Evolutionary conservation across 2,797 vertebrate genomes (phyloP).

Genomic region (Premnoplex brunnescens): DNA sequence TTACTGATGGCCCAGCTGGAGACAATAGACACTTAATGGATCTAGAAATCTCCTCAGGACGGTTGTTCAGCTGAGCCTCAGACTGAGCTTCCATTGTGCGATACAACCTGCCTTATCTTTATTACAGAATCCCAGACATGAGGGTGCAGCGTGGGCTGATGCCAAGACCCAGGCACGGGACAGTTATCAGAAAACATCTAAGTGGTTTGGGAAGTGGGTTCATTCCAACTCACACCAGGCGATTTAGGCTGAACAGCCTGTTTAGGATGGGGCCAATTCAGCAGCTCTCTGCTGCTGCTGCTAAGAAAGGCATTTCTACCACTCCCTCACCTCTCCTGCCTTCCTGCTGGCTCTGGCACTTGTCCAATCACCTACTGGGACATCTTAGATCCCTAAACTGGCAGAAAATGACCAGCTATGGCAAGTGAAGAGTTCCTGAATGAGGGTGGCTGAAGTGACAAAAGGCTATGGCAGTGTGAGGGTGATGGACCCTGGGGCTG

Average conservation of each 20-base stretch:
- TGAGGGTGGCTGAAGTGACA: rapidly evolving
- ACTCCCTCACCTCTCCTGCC: not conserved
- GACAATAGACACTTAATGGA: not conserved
- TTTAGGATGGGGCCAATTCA: not conserved
- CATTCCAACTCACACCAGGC: not conserved
- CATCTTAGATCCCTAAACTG: not conserved
- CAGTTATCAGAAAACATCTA: constrained; percentile 48
- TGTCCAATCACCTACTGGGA: not conserved
- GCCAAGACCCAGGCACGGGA: constrained; percentile 3
- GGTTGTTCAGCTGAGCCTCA: not conserved
- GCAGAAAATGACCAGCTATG: not conserved
- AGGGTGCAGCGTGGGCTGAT: constrained; percentile 26
- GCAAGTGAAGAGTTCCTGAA: not conserved
- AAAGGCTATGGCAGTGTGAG: not conserved
- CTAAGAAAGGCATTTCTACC: not conserved
- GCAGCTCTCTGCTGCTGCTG: not conserved
- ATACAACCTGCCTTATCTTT: constrained; percentile 51
- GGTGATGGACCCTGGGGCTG: not conserved
- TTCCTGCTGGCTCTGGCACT: not conserved
- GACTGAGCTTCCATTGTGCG: not conserved
- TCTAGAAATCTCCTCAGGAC: not conserved
- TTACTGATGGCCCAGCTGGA: not conserved
- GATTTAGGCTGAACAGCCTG: not conserved
- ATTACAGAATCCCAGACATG: constrained; percentile 19
- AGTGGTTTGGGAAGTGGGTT: constrained; percentile 42